These are phyloP conservation scores for Ectropis grisescens DNA, from an alignment of 1,140 invertebrate species.

Conservation along the genomic window DNA sequence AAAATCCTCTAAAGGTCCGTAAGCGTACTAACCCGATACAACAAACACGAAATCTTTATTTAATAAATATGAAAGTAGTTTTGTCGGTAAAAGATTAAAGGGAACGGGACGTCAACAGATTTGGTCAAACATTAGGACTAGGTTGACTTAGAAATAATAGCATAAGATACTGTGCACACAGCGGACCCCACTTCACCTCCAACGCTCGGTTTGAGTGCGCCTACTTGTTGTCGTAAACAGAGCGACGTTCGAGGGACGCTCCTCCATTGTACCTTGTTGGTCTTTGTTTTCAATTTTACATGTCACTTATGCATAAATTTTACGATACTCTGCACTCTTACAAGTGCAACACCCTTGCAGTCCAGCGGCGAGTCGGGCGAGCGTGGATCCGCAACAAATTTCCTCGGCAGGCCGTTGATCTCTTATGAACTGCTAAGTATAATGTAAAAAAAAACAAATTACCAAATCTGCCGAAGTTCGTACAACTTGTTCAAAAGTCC, in stretches of 20 bases:
- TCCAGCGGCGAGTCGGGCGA: too few species aligned
- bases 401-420: too few species aligned
- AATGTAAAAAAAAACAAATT: too few species aligned
- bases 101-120: conserved; percentile 46
- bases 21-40: conserved; percentile 20
- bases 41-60: conserved; percentile 32
- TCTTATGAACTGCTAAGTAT: too few species aligned
- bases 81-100: conserved; percentile 52
- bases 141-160: conserved; percentile 63
- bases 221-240: conserved; percentile 60
- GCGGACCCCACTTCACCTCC: conserved; percentile 36
- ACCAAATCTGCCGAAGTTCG: too few species aligned
- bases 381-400: too few species aligned
- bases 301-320: conserved; percentile 1
- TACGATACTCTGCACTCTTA: too few species aligned
- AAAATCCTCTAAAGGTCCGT: too few species aligned
- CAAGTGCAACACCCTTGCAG: too few species aligned
- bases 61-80: conserved; percentile 21
- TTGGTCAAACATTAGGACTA: conserved; percentile 49
- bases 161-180: conserved; percentile 54
- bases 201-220: conserved; percentile 42
- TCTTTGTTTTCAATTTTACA: conserved; percentile 5
- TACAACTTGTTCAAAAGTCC: too few species aligned
- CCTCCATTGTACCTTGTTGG: conserved; percentile 7
- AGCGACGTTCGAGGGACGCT: conserved; percentile 24